Percentiles rank a stretch among this genome's conserved stretches.
Evolutionary conservation across 2,888 invertebrate genomes (phyloP).

Genomic region (Oligia strigilis): DNA sequence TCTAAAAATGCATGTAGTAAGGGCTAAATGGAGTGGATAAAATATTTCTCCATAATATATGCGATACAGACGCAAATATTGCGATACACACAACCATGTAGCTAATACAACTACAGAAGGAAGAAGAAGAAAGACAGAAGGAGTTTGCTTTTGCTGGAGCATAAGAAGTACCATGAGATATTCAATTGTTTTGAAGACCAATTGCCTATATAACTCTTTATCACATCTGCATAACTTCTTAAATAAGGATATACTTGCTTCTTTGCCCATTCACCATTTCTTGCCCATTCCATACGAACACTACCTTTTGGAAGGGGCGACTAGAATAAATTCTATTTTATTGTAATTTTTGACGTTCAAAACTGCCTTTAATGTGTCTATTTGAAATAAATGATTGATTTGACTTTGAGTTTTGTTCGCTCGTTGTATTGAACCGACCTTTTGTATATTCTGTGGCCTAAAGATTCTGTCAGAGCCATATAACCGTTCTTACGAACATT

Average conservation of each 20-base stretch:
- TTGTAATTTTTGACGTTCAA: too few species aligned
- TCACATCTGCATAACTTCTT: too few species aligned
- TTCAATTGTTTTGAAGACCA: too few species aligned
- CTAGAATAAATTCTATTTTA: too few species aligned
- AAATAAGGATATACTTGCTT: not conserved
- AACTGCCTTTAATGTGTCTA: too few species aligned
- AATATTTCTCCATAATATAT: conserved; percentile 44
- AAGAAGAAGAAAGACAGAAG: too few species aligned
- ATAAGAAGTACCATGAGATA: not conserved
- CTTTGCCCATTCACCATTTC: too few species aligned
- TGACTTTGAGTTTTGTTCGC: not conserved
- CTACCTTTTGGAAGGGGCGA: too few species aligned
- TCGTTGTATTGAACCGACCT: not conserved
- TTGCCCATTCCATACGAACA: too few species aligned
- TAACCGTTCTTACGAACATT: not conserved
- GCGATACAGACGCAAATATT: conserved; percentile 46
- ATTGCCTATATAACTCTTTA: too few species aligned
- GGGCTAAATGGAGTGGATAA: conserved; percentile 51
- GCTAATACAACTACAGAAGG: not conserved
- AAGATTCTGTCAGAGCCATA: not conserved
- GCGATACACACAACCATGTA: conserved; percentile 30
- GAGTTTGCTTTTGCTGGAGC: not conserved
- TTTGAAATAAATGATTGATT: too few species aligned
- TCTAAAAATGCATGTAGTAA: conserved; percentile 34
- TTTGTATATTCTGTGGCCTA: not conserved